Evolutionary conservation across 2,113 vertebrate genomes (phyloP), one percentile per base, ranked within the genome.

Genomic region (Ptychochromis oligacanthus): DNA sequence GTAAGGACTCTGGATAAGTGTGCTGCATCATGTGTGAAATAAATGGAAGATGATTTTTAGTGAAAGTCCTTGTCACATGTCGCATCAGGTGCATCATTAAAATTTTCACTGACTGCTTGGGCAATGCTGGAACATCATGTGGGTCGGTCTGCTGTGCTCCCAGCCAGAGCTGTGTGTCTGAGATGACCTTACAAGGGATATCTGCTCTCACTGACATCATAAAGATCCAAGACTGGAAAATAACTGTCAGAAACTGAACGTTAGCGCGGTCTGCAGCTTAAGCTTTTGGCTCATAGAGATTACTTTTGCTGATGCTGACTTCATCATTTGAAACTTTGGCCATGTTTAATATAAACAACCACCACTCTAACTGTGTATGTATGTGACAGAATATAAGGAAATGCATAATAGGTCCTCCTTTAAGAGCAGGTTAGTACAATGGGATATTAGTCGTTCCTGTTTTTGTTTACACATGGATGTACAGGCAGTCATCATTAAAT

Each of bases 31-130:
- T 65, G 31, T 83, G 59, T 82, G 38, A 84, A 89, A 75, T 87
- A 81, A 87, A 74, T 81, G 34, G 43, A 56, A 57, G 61, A 67
- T 65, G 75, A 89, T 52, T 5, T 31, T 52, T 52, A 52, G 46
- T 52, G 67, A 55, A 55, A 72, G 18, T 72, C 46, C 6, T 46
- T 52, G 46, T 31, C 65, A 72, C 2, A 11, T 52, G 26, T 52
- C 52, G 40, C 52, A 38, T 84, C 76, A 78, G 70, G 75, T 34
- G 52, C 57, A 57, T 87, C 85, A 77, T 93, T 90, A 90, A 84
- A 82, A 81, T 57, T 22, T 60, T 46, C 56, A 64, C n/a, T 72
- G 60, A 72, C 38, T 55, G 40, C 36, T 62, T 38, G 2, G 67
- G 34, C 75, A 38, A n/a, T 8, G 57, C 75, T 79, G 76, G 15